A percentile compares a stretch with the other conserved stretches of the same genome.
Evolutionary conservation across 2,888 invertebrate species (phyloP).

Genomic region (Drosophila emarginata): DNA sequence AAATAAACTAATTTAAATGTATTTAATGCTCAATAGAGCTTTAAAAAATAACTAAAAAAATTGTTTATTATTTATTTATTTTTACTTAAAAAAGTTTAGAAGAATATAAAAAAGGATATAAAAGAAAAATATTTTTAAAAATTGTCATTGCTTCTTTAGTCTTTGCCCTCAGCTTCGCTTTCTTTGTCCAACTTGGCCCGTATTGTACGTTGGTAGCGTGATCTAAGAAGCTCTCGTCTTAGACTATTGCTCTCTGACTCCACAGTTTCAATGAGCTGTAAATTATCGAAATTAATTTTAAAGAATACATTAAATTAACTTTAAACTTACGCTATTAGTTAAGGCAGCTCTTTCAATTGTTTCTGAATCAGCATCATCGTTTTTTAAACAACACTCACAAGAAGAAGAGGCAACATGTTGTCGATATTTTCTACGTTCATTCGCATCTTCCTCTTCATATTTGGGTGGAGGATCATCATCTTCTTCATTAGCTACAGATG

Average conservation of each 20-base stretch:
- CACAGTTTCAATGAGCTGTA: slow-evolving; percentile 69
- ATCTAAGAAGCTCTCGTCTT: slow-evolving; percentile 75
- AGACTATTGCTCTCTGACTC: slow-evolving; percentile 74
- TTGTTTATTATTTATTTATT: too few species aligned
- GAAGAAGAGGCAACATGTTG: slow-evolving; percentile 54
- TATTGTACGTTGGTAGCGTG: slow-evolving; percentile 64
- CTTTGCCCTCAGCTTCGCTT: slow-evolving; percentile 8
- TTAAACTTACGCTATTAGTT: slow-evolving; percentile 73
- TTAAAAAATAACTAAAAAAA: too few species aligned
- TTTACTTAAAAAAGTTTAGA: too few species aligned
- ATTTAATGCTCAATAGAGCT: too few species aligned
- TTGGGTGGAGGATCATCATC: slow-evolving; percentile 54
- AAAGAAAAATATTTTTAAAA: neutral
- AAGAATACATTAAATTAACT: neutral
- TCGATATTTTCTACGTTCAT: slow-evolving; percentile 27
- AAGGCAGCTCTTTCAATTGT: slow-evolving; percentile 72
- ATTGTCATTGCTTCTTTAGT: neutral
- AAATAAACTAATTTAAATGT: too few species aligned
- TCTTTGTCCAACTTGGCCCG: slow-evolving; percentile 49
- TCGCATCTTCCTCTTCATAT: slow-evolving; percentile 40
- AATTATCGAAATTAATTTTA: neutral
- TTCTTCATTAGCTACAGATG: neutral
- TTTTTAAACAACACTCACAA: slow-evolving; percentile 53
- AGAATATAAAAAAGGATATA: too few species aligned
- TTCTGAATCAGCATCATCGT: slow-evolving; percentile 66